Base-by-base conservation (phyloP, 2,888 invertebrate genomes). In the Vanessa cardui region DNA sequence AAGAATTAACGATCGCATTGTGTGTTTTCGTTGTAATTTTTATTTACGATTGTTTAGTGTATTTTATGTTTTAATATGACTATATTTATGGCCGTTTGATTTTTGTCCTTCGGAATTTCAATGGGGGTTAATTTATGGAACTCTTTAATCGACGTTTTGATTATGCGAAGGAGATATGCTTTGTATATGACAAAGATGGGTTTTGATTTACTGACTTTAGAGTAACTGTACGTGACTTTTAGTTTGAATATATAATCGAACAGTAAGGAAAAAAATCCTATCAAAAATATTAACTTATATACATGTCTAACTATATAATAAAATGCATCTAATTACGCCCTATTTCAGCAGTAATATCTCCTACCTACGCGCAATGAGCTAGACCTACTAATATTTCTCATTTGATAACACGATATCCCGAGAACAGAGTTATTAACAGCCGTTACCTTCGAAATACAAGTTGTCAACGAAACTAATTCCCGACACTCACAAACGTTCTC, bases 41-140 rank as follows among this genome's bases (percentile, higher is more conserved):
- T 91, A 92, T 92, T 92, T 91, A 92, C 87, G 89, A 90, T 91
- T 92, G 91, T 92, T 92, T 92, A 91, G 85, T 85, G 87, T 86
- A 87, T 87, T 92, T 92, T 92, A 91, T 92, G 92, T 92, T 92
- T 92, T 91, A 92, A 92, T 92, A 91, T 85, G 87, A 77, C 80
- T 69, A 80, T 87, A 90, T 92, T 92, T 92, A 91, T 90, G 77
- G 82, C 71, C 75, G 45, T 81, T 86, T 80, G 81, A 85, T 86
- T 82, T 82, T 85, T 82, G 79, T 83, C 72, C 76, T 72, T 70
- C 73, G 82, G 85, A 85, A 85, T 89, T 80, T 84, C 80, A 76
- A 72, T 74, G 72, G 73, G 83, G 83, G 82, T 79, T 83, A 84
- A 90, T 90, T 90, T 90, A 90, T 90, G 64, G 80, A 75, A 73